These are phyloP conservation scores for Macrosoma leucophasiata DNA, from an alignment of 2,888 invertebrate genomes.

Conservation along the genomic window DNA sequence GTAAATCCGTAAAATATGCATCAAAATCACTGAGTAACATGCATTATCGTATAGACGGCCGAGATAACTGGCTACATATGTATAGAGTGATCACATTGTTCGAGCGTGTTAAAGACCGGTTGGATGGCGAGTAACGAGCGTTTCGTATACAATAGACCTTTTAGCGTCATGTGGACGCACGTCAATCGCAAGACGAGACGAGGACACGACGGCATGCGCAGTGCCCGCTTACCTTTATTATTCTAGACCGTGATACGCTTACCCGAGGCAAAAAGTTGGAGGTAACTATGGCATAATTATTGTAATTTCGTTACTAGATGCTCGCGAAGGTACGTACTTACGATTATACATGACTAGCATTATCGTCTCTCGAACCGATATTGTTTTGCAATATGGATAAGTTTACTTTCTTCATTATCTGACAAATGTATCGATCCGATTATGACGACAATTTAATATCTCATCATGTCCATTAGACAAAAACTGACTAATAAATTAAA, in stretches of 20 bases:
- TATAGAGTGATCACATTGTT: constrained; percentile 71
- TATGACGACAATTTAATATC: too few species aligned
- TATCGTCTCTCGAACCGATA: too few species aligned
- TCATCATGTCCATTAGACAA: too few species aligned
- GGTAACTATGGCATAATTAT: constrained; percentile 25
- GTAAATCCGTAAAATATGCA: too few species aligned
- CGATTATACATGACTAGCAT: too few species aligned
- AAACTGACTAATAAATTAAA: too few species aligned
- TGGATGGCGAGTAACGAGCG: constrained; percentile 62
- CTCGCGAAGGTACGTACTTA: not conserved
- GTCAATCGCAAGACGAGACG: constrained; percentile 60
- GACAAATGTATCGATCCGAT: too few species aligned
- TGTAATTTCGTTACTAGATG: constrained; percentile 22
- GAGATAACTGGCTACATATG: constrained; percentile 52
- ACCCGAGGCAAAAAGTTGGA: constrained; percentile 23
- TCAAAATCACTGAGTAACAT: not conserved
- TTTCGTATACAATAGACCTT: constrained; percentile 75
- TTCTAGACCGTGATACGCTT: constrained; percentile 30
- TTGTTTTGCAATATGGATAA: too few species aligned
- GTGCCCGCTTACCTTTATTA: constrained; percentile 56
- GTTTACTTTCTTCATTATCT: too few species aligned
- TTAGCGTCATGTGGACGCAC: constrained; percentile 68
- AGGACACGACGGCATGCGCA: constrained; percentile 34
- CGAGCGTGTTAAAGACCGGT: constrained; percentile 72
- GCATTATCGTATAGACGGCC: not conserved